Evolutionary conservation across 2,888 invertebrate genomes (phyloP).

Genomic region (Yponomeuta cagnagella): DNA sequence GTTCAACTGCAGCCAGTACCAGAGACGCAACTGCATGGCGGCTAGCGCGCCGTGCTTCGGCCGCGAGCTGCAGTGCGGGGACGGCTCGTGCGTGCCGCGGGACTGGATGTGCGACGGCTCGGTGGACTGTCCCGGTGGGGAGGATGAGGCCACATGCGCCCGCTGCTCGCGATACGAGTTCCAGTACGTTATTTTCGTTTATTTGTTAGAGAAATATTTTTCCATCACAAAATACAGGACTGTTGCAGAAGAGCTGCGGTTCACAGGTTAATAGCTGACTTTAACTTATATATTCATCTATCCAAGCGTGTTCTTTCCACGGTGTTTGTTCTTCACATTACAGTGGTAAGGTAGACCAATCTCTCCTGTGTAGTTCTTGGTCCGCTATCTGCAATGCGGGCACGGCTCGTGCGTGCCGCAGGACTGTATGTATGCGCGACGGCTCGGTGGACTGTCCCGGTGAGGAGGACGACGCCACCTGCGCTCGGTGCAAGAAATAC

Average conservation of each 20-base stretch:
- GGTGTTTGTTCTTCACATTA: too few relatives aligned
- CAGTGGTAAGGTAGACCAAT: too few relatives aligned
- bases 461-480: conserved; percentile 78
- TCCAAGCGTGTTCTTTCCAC: too few relatives aligned
- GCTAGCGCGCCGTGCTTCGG: conserved; percentile 62
- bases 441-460: conserved; percentile 76
- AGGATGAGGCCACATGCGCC: conserved; percentile 76
- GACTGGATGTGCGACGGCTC: conserved; percentile 80
- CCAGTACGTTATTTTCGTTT: conserved; percentile 35
- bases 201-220: too few relatives aligned
- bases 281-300: too few relatives aligned
- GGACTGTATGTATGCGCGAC: conserved; percentile 81
- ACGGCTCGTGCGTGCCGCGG: conserved; percentile 76
- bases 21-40: conserved; percentile 74
- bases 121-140: conserved; percentile 77
- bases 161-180: conserved; percentile 51
- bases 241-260: too few relatives aligned
- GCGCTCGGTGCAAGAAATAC: conserved; percentile 47
- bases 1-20: conserved; percentile 78
- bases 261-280: too few relatives aligned
- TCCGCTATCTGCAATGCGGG: conserved; percentile 72
- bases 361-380: conserved; percentile 7
- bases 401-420: conserved; percentile 78
- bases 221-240: too few relatives aligned
- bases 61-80: conserved; percentile 74